A percentile compares a stretch with the other conserved stretches of the same genome.
These are phyloP conservation scores for Exephanes ischioxanthus DNA, from an alignment of 2,888 invertebrate species.

Conservation along the genomic window DNA sequence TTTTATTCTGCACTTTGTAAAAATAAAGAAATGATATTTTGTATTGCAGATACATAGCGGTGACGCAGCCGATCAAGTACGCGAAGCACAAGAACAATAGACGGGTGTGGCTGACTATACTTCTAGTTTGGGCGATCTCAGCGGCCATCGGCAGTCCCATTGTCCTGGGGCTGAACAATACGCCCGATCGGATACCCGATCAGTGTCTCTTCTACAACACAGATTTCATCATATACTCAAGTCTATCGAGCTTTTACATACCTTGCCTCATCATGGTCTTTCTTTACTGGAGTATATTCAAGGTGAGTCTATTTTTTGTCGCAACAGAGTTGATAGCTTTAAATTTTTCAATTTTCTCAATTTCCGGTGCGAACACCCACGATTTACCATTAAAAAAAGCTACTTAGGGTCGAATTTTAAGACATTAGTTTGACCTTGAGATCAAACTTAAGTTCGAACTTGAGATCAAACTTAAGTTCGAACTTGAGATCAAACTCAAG, in stretches of 20 bases:
- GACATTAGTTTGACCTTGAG: no score
- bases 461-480: no score
- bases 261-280: constrained; percentile 99
- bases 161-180: constrained; percentile 97
- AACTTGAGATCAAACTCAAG: no score
- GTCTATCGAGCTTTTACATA: constrained; percentile 99
- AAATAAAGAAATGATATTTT: constrained; percentile 68
- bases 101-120: constrained; percentile 97
- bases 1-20: neutral
- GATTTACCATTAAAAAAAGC: no score
- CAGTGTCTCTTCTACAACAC: constrained; percentile 98
- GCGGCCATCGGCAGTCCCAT: constrained; percentile 98
- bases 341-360: no score
- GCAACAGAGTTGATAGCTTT: neutral
- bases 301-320: constrained; percentile 88
- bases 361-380: no score
- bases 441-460: no score
- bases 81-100: constrained; percentile 98
- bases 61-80: constrained; percentile 99
- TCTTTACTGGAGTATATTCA: constrained; percentile 98
- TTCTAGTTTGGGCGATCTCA: constrained; percentile 97
- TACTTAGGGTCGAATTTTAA: no score
- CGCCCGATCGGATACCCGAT: constrained; percentile 92
- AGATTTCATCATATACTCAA: constrained; percentile 99
- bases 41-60: constrained; percentile 97